Conservation (phyloP, 1,140 invertebrate species). For the Hydropsyche tenuis region DNA sequence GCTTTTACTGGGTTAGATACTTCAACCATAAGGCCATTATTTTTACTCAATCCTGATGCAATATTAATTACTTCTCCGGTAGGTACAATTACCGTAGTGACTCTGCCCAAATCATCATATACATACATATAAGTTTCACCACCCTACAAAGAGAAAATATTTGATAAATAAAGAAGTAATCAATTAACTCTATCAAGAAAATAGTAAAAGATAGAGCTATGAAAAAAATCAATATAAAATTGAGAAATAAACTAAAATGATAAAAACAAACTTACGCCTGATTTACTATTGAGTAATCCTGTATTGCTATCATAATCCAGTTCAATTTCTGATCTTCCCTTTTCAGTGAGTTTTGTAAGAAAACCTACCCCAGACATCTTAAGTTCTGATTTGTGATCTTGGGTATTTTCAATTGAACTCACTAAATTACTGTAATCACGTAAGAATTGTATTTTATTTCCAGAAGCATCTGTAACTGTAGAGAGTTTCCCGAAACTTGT, state of each 20-base stretch:
- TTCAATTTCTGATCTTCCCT: constrained; percentile 80
- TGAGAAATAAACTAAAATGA: no score
- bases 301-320: constrained; percentile 85
- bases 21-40: constrained; percentile 76
- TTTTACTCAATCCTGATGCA: constrained; percentile 73
- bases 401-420: constrained; percentile 92
- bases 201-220: no score
- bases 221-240: no score
- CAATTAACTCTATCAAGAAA: no score
- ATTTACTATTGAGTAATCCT: constrained; percentile 80
- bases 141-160: constrained; percentile 64
- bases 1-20: constrained; percentile 60
- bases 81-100: constrained; percentile 83
- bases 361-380: constrained; percentile 89
- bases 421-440: constrained; percentile 89
- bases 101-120: constrained; percentile 85
- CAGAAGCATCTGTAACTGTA: constrained; percentile 89
- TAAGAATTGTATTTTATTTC: constrained; percentile 91
- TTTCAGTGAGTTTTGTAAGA: constrained; percentile 81
- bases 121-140: constrained; percentile 89
- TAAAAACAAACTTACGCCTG: constrained; percentile 66
- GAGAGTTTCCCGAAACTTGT: constrained; percentile 94
- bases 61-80: constrained; percentile 88
- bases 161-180: background rate
- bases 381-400: constrained; percentile 88